Base-by-base conservation (phyloP, 2,888 invertebrate genomes). In the Trimorus sp. region DNA sequence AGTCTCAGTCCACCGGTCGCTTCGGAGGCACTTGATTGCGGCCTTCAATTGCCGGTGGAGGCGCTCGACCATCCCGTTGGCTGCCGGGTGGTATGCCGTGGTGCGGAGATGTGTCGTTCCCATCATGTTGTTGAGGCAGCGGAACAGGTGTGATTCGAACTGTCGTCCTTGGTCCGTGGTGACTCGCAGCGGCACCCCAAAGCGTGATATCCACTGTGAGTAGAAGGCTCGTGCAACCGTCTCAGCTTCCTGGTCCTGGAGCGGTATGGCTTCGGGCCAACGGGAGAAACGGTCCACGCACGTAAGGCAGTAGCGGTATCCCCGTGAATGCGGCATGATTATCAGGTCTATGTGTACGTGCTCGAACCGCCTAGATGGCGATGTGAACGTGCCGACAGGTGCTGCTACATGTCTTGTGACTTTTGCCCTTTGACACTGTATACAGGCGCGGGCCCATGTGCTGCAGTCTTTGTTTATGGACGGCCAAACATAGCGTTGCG, bases 271-370 rank as follows among this genome's bases (percentile, higher is more conserved):
- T n/a, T 58, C 56, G n/a, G n/a, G 12, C 48, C 48, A 48, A 7
- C 48, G 12, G 0, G 85, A 78, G 56, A 84, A 87, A 9, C 89
- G 62, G 54, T 89, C 88, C 1, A 88, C 82, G 82, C 87, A 86
- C 0, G 92, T 92, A 2, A 92, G 86, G 16, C 87, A 85, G 73
- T 91, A 92, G 1, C 83, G 78, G 68, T 79, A 87, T 11, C 87
- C 89, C 7, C 84, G 51, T 0, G 85, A 84, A 1, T 71, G 7
- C 15, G 92, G 90, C 9, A 92, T 78, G 0, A 92, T 92, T 0
- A 93, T 88, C 7, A 93, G 84, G 83, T 93, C 92, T 3, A 92
- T 86, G 84, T 92, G 92, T 7, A 92, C 85, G 74, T 92, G 91
- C 3, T 85, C 78, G 83, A 92, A 92, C 26, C 91, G 49, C 83